Percentiles rank a stretch among this genome's conserved stretches.
phyloP scores from a whole-genome alignment of 2,797 vertebrate species.

The Falco rusticolus region DNA sequence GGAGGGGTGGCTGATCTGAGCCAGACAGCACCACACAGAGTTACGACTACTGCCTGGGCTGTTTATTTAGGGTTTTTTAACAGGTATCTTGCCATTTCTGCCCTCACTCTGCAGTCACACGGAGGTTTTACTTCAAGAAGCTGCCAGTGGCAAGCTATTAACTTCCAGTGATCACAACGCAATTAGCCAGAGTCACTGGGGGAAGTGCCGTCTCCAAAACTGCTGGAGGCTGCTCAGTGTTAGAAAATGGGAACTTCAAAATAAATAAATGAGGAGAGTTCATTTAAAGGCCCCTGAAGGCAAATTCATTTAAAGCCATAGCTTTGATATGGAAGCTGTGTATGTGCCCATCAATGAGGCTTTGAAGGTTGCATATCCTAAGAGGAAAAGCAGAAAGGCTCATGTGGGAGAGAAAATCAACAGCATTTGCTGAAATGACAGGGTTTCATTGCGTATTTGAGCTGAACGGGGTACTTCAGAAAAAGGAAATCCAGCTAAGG shows the following conservation, averaged over 20 bases:
- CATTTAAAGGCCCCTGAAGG: conserved; percentile 45
- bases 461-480: not conserved
- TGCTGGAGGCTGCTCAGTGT: conserved; percentile 22
- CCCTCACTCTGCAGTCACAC: not conserved
- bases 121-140: not conserved
- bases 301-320: not conserved
- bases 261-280: conserved; percentile 51
- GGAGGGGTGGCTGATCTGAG: not conserved
- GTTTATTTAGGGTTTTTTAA: not conserved
- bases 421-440: conserved; percentile 4
- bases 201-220: conserved; percentile 1
- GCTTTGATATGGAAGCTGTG: conserved; percentile 2
- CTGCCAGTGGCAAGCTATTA: conserved; percentile 12
- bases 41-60: not conserved
- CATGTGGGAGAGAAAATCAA: conserved; percentile 41
- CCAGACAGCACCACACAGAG: not conserved
- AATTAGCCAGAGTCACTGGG: not conserved
- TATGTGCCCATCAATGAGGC: not conserved
- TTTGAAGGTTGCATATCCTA: conserved; percentile 16
- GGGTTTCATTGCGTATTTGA: not conserved
- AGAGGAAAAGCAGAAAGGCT: conserved; percentile 43
- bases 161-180: not conserved
- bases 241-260: conserved; percentile 36
- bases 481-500: conserved; percentile 51
- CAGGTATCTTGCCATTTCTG: conserved; percentile 3